Percentiles rank a stretch among this genome's conserved stretches.
Conservation (phyloP, 1,140 invertebrate species). For the Drosophila bipectinata region DNA sequence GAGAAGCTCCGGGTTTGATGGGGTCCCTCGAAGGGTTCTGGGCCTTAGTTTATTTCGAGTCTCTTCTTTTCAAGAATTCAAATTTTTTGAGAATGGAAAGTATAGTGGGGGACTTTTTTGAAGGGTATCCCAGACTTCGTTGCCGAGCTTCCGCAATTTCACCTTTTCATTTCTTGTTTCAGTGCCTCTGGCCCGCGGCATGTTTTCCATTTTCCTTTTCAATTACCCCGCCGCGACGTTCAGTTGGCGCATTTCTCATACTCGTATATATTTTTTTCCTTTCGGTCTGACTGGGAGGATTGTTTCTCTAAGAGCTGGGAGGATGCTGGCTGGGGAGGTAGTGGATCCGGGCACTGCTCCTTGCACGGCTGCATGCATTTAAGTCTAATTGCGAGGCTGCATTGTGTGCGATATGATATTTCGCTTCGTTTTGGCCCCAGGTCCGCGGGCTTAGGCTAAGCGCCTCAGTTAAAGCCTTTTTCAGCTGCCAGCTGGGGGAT, state of each 20-base stretch:
- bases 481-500: slow-evolving; percentile 41
- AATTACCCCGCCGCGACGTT: slow-evolving; percentile 66
- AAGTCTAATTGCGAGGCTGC: slow-evolving; percentile 72
- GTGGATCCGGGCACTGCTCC: slow-evolving; percentile 27
- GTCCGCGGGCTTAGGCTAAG: slow-evolving; percentile 63
- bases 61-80: neutral
- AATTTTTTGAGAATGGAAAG: neutral
- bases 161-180: slow-evolving; percentile 55
- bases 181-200: slow-evolving; percentile 58
- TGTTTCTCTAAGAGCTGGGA: slow-evolving; percentile 59
- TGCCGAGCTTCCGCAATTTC: neutral
- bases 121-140: slow-evolving; percentile 19
- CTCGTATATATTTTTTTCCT: slow-evolving; percentile 25
- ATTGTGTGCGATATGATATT: slow-evolving; percentile 70
- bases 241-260: slow-evolving; percentile 76
- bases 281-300: slow-evolving; percentile 46
- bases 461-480: slow-evolving; percentile 57
- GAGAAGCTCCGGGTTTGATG: slow-evolving; percentile 16
- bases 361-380: slow-evolving; percentile 65
- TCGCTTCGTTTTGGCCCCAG: slow-evolving; percentile 54
- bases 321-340: neutral
- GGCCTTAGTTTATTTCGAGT: neutral
- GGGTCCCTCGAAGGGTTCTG: slow-evolving; percentile 15
- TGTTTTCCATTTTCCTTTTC: slow-evolving; percentile 79
- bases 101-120: slow-evolving; percentile 6